Evolutionary conservation across 2,888 invertebrate species (phyloP), one percentile per base, ranked within the genome.

Genomic region (Metacarcinus magister): DNA sequence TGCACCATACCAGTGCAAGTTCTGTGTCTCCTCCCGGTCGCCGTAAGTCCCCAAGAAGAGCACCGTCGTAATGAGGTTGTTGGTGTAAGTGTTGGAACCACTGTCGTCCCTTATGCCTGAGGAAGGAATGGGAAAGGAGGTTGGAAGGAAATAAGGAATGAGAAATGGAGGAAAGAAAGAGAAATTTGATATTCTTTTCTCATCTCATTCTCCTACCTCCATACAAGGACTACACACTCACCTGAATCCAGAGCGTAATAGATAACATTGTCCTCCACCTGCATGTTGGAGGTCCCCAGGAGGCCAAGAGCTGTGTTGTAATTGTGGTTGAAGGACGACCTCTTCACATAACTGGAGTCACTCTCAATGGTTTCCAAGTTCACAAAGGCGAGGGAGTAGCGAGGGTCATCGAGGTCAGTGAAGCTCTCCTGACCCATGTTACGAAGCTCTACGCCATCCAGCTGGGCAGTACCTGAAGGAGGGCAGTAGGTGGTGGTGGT

Each of bases 361-460:
- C 54, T 93, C 75, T 92, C 87, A 28, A 92, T 46, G 13, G 87
- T 43, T 13, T 48, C 95, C 43, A 95, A 60, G 4, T 43, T 75
- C 28, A 91, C 82, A 91, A 96, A 93, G 23, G 95, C 96, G 19
- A 97, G 93, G 48, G 96, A 94, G 94, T 95, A 97, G 23, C 97
- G 87, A 16, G 96, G 96, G 82, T 97, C 96, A 44, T 94, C 93
- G 0, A 89, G 13, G 92, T 95, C 96, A 19, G 93, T 92, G 92
- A 94, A 97, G 67, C 96, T 95, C 19, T 94, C 75, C 92, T 97
- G 97, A 39, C 97, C 97, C 67, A 94, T 93, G 89, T 95, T 96
- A 16, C 60, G 48, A 60, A 97, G 94, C 82, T 96, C 96, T 5
- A 97, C 96, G 75, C 93, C 95, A 16, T 60, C 67, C 2, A 97